Percentiles rank a stretch among this genome's conserved stretches.
Evolutionary conservation across 2,797 vertebrate species (phyloP).

Genomic region (Miichthys miiuy): DNA sequence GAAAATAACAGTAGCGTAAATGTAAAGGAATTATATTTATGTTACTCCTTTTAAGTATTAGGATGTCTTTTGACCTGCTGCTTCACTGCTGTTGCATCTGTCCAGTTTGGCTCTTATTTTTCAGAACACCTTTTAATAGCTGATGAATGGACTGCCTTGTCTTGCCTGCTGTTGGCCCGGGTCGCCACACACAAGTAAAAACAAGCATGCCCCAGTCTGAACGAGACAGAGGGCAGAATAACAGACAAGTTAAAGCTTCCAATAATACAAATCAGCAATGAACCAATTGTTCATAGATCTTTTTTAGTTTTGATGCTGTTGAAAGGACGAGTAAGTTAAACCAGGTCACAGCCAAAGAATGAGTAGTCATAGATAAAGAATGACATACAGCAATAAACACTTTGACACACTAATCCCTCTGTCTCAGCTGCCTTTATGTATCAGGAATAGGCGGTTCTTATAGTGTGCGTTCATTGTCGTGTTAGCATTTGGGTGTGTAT

Average conservation of each 20-base stretch:
- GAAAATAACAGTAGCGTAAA: neutral
- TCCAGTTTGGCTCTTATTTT: neutral
- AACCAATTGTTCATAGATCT: neutral
- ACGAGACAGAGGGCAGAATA: conserved; percentile 18
- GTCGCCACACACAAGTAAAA: conserved; percentile 26
- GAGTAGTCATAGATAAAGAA: conserved; percentile 18
- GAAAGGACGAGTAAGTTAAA: conserved; percentile 18
- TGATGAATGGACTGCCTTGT: conserved; percentile 33
- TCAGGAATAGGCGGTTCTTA: conserved; percentile 9
- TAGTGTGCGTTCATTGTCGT: conserved; percentile 1
- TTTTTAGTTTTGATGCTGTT: conserved; percentile 1
- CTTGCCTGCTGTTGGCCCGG: conserved; percentile 1
- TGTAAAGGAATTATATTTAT: too few species aligned
- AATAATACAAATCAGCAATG: neutral
- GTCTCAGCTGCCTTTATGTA: conserved; percentile 27
- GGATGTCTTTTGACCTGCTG: neutral
- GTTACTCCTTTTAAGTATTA: neutral
- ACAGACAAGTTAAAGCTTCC: neutral
- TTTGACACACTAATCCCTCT: conserved; percentile 18
- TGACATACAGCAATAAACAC: conserved; percentile 11
- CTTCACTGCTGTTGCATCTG: neutral
- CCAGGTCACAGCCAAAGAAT: conserved; percentile 24
- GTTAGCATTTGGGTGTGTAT: neutral
- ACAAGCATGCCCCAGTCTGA: conserved; percentile 29
- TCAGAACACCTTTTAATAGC: conserved; percentile 16